These are phyloP conservation scores for Anolis carolinensis DNA, from an alignment of 2,113 vertebrate species.

Conservation along the genomic window DNA sequence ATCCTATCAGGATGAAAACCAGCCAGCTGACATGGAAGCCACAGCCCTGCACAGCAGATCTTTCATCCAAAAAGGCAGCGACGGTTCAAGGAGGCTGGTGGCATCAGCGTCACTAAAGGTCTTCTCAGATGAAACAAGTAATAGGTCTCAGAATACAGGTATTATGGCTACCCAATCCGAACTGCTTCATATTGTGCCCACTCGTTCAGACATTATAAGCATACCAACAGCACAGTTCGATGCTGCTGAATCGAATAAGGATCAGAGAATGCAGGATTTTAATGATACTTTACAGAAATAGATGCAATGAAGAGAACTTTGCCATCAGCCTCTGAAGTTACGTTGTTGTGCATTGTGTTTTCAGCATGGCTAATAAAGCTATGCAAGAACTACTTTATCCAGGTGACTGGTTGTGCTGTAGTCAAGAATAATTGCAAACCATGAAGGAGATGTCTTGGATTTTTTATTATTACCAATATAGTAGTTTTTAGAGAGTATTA, in stretches of 20 bases:
- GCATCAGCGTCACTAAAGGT: neutral
- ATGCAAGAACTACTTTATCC: neutral
- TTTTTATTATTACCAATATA: neutral
- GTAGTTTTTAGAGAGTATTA: neutral
- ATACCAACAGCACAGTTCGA: conserved; percentile 46
- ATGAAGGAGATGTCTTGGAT: neutral
- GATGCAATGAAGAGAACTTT: neutral
- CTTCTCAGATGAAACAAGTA: neutral
- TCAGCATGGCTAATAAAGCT: neutral
- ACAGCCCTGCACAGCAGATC: neutral
- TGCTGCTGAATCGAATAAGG: neutral
- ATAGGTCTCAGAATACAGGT: neutral
- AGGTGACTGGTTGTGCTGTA: neutral
- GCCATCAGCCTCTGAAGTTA: neutral
- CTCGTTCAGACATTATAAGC: conserved; percentile 19
- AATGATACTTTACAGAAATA: neutral
- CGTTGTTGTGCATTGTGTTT: neutral
- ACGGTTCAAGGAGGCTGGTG: too few relatives aligned
- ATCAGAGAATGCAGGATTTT: neutral
- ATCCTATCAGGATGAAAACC: neutral
- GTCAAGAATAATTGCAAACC: neutral
- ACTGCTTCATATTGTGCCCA: neutral
- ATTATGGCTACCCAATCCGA: too few relatives aligned
- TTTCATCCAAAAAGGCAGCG: neutral
- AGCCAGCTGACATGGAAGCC: neutral